phyloP scores from a whole-genome alignment of 2,113 vertebrate genomes.

The Thinocorus orbignyianus region DNA sequence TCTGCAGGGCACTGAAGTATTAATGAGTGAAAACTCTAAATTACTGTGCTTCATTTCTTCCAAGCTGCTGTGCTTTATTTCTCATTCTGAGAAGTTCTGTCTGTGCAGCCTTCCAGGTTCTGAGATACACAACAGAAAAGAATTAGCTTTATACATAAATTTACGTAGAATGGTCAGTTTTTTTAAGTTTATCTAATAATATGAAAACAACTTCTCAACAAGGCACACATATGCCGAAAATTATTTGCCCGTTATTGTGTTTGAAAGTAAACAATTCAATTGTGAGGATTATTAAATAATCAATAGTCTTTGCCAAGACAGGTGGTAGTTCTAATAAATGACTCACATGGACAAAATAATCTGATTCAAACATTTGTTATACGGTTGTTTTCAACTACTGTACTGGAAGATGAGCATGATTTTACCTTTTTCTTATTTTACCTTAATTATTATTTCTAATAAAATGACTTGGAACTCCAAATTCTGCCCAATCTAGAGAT shows the following conservation, averaged over 20 bases:
- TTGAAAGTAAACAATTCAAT: not conserved
- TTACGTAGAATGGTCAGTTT: no score
- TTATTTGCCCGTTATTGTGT: not conserved
- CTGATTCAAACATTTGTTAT: not conserved
- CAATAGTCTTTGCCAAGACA: not conserved
- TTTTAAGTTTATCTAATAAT: not conserved
- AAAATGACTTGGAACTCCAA: not conserved
- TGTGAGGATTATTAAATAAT: not conserved
- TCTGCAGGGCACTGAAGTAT: not conserved
- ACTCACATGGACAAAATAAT: not conserved
- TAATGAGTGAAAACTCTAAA: conserved; percentile 30
- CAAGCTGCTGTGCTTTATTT: not conserved
- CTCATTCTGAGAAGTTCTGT: not conserved
- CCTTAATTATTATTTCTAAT: not conserved
- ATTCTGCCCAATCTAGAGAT: not conserved
- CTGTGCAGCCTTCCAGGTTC: not conserved
- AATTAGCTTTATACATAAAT: not conserved
- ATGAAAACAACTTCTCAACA: not conserved
- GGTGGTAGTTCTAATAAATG: not conserved
- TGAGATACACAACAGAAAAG: not conserved
- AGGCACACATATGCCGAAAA: not conserved
- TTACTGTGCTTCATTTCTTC: not conserved
- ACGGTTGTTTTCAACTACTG: not conserved
- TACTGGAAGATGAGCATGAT: not conserved
- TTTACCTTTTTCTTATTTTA: not conserved